Evolutionary conservation across 2,888 invertebrate genomes (phyloP).

Genomic region (Philereme vetulata): DNA sequence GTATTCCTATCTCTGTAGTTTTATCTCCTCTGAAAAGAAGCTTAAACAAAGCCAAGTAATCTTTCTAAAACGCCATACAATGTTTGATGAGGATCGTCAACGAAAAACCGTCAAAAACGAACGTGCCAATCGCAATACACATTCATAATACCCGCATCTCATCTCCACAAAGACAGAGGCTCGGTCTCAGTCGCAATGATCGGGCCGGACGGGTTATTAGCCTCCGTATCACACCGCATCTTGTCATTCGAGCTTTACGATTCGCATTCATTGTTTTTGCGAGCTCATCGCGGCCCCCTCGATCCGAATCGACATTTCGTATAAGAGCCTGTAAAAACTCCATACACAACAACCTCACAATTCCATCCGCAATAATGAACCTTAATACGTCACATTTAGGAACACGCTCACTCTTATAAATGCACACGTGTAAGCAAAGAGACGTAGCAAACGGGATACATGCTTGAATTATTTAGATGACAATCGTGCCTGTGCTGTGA

Average conservation of each 20-base stretch:
- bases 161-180: constrained; percentile 15
- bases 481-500: constrained; percentile 79
- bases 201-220: constrained; percentile 57
- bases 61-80: not conserved
- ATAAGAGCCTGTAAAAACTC: constrained; percentile 80
- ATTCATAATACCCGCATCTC: constrained; percentile 13
- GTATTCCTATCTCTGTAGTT: too few species aligned
- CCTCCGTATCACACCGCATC: constrained; percentile 63
- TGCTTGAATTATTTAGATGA: constrained; percentile 81
- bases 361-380: constrained; percentile 34
- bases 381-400: constrained; percentile 39
- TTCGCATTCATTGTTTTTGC: constrained; percentile 73
- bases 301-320: constrained; percentile 79
- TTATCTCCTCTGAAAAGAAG: too few species aligned
- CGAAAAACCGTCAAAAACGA: constrained; percentile 22
- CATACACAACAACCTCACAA: constrained; percentile 45
- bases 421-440: constrained; percentile 45
- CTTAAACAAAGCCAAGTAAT: not conserved
- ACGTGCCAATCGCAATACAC: constrained; percentile 26
- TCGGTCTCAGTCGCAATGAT: constrained; percentile 35
- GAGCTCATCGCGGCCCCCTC: constrained; percentile 59
- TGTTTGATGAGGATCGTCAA: constrained; percentile 2
- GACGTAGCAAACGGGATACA: constrained; percentile 67
- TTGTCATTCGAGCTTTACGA: constrained; percentile 73
- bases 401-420: constrained; percentile 7